Percentiles rank a stretch among this genome's conserved stretches.
These are phyloP conservation scores for Lepeophtheirus salmonis DNA, from an alignment of 1,140 invertebrate species.

Conservation along the genomic window DNA sequence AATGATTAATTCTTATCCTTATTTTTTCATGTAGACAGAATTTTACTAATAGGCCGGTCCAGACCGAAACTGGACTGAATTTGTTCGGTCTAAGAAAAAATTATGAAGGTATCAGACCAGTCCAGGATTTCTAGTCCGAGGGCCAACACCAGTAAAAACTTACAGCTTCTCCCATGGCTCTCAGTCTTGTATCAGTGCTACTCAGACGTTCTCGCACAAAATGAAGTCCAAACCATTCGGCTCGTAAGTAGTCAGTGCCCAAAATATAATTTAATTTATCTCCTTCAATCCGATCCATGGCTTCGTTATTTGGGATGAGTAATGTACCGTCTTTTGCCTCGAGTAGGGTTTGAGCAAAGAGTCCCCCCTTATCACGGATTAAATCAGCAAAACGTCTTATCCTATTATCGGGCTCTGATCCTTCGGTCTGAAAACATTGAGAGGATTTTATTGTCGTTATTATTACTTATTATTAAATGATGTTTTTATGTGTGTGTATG, in stretches of 20 bases:
- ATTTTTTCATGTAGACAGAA: too few species aligned
- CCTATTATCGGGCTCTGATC: conserved; percentile 19
- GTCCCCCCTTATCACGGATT: conserved; percentile 26
- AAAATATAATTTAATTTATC: conserved; percentile 35
- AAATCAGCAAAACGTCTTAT: conserved; percentile 25
- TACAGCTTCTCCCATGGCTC: not conserved
- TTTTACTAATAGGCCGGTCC: too few species aligned
- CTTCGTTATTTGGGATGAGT: conserved; percentile 71
- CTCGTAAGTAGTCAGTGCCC: conserved; percentile 10
- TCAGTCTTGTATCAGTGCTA: not conserved
- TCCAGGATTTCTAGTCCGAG: too few species aligned
- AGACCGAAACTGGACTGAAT: too few species aligned
- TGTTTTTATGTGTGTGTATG: too few species aligned
- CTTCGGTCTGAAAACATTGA: conserved; percentile 9
- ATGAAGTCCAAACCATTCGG: conserved; percentile 15
- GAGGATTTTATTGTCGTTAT: too few species aligned
- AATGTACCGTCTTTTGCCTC: conserved; percentile 51
- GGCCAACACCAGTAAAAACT: too few species aligned
- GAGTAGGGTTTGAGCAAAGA: conserved; percentile 50
- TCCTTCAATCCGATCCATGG: conserved; percentile 40
- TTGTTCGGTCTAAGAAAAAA: too few species aligned
- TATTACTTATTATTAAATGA: too few species aligned
- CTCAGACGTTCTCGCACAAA: conserved; percentile 6
- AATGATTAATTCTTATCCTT: too few species aligned
- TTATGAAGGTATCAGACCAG: too few species aligned